These are phyloP conservation scores for Falco concolor DNA, from an alignment of 2,797 vertebrate species.

Conservation along the genomic window DNA sequence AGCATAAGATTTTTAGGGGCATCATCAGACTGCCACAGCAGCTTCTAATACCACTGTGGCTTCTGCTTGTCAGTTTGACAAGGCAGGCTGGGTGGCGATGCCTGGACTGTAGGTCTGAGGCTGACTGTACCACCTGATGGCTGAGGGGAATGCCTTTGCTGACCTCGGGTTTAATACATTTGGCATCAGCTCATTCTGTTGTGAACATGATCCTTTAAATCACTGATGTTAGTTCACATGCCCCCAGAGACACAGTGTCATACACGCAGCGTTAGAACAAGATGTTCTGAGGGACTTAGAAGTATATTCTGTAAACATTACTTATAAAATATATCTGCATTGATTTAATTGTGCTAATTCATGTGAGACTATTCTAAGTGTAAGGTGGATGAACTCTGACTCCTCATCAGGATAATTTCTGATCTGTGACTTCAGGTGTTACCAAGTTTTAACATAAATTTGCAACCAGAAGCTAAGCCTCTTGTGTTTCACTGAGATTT, in stretches of 20 bases:
- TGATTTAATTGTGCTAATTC: not conserved
- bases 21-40: not conserved
- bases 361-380: not conserved
- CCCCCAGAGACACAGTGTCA: rapidly evolving
- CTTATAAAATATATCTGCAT: not conserved
- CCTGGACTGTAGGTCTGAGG: not conserved
- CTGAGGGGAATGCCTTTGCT: not conserved
- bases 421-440: not conserved
- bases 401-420: not conserved
- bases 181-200: not conserved
- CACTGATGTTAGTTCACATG: not conserved
- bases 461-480: not conserved
- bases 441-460: not conserved
- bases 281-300: not conserved
- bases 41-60: not conserved
- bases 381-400: not conserved
- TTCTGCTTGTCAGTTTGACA: not conserved
- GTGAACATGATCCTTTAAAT: not conserved
- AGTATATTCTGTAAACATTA: not conserved
- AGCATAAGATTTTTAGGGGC: not conserved
- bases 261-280: not conserved
- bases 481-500: not conserved
- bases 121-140: not conserved
- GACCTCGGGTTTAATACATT: not conserved
- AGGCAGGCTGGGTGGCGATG: not conserved